These are phyloP conservation scores for Epizoanthus stellaris DNA, from an alignment of 92 coral and sea anemone genomes.

Conservation along the genomic window DNA sequence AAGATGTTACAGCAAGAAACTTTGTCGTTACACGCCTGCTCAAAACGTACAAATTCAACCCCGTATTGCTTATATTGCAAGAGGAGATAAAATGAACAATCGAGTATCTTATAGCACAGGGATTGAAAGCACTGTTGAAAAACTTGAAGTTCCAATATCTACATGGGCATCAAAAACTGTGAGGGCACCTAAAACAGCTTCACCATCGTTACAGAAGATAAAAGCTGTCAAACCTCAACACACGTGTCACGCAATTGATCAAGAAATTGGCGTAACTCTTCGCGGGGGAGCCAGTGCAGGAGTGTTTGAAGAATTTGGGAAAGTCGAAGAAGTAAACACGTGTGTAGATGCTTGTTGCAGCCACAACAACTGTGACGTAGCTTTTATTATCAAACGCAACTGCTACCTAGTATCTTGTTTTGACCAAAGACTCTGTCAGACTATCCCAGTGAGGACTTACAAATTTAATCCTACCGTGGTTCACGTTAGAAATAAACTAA, in stretches of 20 bases:
- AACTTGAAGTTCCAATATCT: neutral
- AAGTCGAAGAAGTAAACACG: slow-evolving; percentile 45
- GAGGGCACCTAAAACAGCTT: neutral
- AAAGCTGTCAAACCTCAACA: neutral
- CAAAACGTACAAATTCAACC: slow-evolving; percentile 52
- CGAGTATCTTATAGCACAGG: neutral
- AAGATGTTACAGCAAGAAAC: slow-evolving; percentile 76
- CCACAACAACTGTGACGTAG: slow-evolving; percentile 70
- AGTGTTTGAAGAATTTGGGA: slow-evolving; percentile 72
- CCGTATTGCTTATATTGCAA: slow-evolving; percentile 58
- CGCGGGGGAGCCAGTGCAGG: slow-evolving; percentile 86
- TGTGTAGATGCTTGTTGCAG: slow-evolving; percentile 71
- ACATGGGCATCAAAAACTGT: neutral
- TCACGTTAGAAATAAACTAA: slow-evolving; percentile 61
- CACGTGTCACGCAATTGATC: slow-evolving; percentile 54
- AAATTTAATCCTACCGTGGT: slow-evolving; percentile 67
- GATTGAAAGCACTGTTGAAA: neutral
- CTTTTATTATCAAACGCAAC: slow-evolving; percentile 69
- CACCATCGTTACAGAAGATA: neutral
- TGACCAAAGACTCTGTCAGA: slow-evolving; percentile 58
- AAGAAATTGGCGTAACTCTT: slow-evolving; percentile 56
- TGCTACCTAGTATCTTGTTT: slow-evolving; percentile 81
- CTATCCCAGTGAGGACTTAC: slow-evolving; percentile 60
- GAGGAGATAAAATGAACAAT: neutral
- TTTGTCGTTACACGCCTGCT: slow-evolving; percentile 68